Base-by-base conservation (phyloP, 1,140 invertebrate genomes). In the Drosophila willistoni region DNA sequence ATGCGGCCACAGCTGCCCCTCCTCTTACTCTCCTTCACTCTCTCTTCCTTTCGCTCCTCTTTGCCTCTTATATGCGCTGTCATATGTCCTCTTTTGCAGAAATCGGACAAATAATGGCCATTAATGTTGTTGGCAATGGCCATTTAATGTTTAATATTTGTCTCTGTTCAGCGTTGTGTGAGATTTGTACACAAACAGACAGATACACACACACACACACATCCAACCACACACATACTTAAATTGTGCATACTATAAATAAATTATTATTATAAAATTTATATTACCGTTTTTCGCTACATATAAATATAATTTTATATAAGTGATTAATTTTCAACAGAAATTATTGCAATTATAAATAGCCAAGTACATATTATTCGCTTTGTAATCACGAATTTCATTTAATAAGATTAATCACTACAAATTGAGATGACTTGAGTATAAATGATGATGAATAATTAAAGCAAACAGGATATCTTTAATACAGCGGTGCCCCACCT, bases 261-360 rank as follows among this genome's bases (percentile, higher is more conserved):
- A 81, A 91, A 91, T 89, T 91, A 91, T 91, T 82, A 91, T 59
- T 85, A 51, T 51, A 82, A 86, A 91, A 91, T 91, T 64, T 91
- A 91, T 91, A 91, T 89, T 71, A 78, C 89, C 77, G 76, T 91
- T 91, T 91, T 91, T 89, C 84, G 70, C 71, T 22, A 51, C 44
- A 51, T 51, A 51, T 22, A 51, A 51, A 22, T 13, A 22, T 13
- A 39, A 3, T 68, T 73, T 12, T 84, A 81, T 91, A 80, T 85
- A 81, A 89, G 89, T 91, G 89, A 91, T 91, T 91, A 91, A 91
- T 91, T 91, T 90, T 91, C 82, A 89, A 91, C 44, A 51, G 44
- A 59, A 91, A 82, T 91, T 85, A 87, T 87, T 87, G 81, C 89
- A 89, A 91, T 91, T 60, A 80, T 78, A 90, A 85, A 90, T 71